A percentile compares a stretch with the other conserved stretches of the same genome.
These are phyloP conservation scores for human DNA, from an alignment of 2,113 vertebrate species.

Conservation along the genomic window DNA sequence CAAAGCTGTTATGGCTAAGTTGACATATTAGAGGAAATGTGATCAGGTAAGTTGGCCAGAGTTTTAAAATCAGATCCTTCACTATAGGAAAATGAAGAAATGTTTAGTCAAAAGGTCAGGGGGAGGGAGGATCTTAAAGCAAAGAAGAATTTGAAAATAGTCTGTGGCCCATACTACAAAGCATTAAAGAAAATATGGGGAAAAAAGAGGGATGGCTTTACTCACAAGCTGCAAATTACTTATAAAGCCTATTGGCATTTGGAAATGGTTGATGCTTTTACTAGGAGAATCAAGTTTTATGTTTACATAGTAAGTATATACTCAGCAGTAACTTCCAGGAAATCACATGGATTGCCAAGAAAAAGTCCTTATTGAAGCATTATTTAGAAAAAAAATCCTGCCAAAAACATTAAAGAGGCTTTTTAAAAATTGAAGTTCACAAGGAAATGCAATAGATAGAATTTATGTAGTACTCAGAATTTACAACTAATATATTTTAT, in stretches of 20 bases:
- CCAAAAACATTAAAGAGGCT: constrained; percentile 33
- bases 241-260: constrained; percentile 18
- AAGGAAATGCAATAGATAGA: constrained; percentile 52
- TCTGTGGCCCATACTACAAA: not conserved
- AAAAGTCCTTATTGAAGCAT: constrained; percentile 61
- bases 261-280: constrained; percentile 15
- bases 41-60: constrained; percentile 33
- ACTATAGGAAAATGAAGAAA: constrained; percentile 44
- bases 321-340: constrained; percentile 53
- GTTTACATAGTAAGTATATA: constrained; percentile 65
- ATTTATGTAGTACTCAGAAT: constrained; percentile 51
- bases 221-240: not conserved
- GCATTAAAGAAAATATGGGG: not conserved
- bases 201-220: not conserved
- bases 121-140: not conserved
- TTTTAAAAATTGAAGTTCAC: constrained; percentile 25
- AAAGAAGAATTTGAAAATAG: constrained; percentile 8
- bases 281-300: constrained; percentile 38
- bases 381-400: constrained; percentile 33
- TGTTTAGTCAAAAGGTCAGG: constrained; percentile 14
- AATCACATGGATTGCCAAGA: constrained; percentile 59
- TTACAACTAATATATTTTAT: constrained; percentile 60
- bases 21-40: constrained; percentile 67
- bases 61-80: constrained; percentile 41
- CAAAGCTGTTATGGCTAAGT: constrained; percentile 47